Base-by-base conservation (phyloP, 2,113 vertebrate species). In the Tupaia tana region DNA sequence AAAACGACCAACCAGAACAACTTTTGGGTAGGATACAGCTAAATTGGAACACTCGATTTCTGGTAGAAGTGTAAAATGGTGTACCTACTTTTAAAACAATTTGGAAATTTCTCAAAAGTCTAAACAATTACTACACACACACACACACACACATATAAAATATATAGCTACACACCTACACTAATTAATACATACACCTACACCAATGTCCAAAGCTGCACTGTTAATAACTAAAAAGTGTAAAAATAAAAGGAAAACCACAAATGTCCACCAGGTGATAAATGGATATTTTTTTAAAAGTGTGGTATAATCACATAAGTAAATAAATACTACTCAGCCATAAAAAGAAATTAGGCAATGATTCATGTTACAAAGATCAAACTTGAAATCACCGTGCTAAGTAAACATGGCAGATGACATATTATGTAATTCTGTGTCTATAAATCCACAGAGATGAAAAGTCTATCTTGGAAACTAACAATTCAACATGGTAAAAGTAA, bases 401-500 rank as follows among this genome's bases (percentile, higher is more conserved):
- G 2, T 29, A 19, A 93, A 80, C 64, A 64, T 25, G 56, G 13
- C 18, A 71, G 10, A 58, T 18, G 9, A 7, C 34, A 27, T 82
- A 1, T 12, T 6, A 73, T 34, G 71, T 11, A 22, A 94, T 69
- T 81, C 52, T 18, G 66, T 94, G 61, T 93, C 52, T 8, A 22
- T 58, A 84, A 79, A 75, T 19, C 18, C n/a, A 83, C 0, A 31
- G 1, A 61, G 52, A 29, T 0, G 78, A 22, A n/a, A 73, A 34
- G 1, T 52, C 81, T 43, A 56, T 59, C 43, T 43, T 43, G 43
- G 43, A 43, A 43, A 43, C n/a, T 27, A 82, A 82, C 16, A 11
- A 79, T 31, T 94, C 27, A 89, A 52, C 7, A 75, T 7, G 63
- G 7, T 82, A 87, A 92, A 74, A 93, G 6, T 86, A 87, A 92